These are phyloP conservation scores for Epinotia demarniana DNA, from an alignment of 2,888 invertebrate genomes.

Conservation along the genomic window DNA sequence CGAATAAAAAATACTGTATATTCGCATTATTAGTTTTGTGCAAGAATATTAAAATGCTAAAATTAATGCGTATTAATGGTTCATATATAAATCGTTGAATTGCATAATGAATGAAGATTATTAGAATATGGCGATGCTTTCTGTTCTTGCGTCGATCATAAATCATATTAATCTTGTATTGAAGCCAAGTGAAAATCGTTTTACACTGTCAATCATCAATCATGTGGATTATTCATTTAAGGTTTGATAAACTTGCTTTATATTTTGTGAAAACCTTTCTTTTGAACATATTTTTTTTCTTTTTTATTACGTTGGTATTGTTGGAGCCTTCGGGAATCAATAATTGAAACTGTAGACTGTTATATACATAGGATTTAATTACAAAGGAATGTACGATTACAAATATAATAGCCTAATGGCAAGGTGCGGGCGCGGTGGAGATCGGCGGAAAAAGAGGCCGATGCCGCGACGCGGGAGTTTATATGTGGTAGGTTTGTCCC, in stretches of 20 bases:
- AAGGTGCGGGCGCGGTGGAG: no score
- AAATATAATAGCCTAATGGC: no score
- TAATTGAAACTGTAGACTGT: no score
- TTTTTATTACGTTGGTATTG: neutral
- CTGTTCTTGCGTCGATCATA: neutral
- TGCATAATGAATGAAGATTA: neutral
- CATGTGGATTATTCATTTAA: constrained; percentile 19
- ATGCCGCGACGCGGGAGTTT: no score
- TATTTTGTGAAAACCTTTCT: neutral
- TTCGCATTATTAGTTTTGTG: neutral
- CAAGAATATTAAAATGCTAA: no score
- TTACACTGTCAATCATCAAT: constrained; percentile 1
- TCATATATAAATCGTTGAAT: neutral
- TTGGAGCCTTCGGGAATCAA: no score
- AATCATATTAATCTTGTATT: constrained; percentile 2
- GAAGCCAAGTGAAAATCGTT: constrained; percentile 3
- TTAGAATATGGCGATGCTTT: no score
- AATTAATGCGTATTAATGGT: neutral
- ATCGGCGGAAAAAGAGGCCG: no score
- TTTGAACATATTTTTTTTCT: neutral
- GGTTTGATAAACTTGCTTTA: constrained; percentile 27
- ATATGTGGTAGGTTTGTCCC: no score
- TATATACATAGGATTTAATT: no score
- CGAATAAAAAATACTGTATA: neutral
- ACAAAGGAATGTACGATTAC: no score